Conservation (phyloP, 2,888 invertebrate species). For the Hemistola chrysoprasaria region DNA sequence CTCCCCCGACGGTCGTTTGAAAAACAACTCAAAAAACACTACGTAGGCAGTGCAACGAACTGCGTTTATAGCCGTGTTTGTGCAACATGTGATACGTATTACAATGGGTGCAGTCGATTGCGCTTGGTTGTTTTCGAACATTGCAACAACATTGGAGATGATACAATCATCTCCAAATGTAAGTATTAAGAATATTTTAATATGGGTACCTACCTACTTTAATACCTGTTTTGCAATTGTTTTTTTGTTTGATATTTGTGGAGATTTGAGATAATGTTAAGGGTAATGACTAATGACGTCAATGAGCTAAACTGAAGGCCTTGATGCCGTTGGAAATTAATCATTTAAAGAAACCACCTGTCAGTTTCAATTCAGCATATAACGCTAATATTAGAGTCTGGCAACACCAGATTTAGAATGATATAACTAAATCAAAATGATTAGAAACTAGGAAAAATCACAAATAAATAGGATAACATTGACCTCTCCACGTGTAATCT, state of each 20-base stretch:
- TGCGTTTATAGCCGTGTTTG: constrained; percentile 28
- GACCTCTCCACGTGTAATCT: no score
- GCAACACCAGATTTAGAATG: no score
- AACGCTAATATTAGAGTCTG: no score
- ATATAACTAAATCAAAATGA: no score
- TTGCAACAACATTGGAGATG: constrained; percentile 45
- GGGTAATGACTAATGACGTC: no score
- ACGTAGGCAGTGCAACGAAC: constrained; percentile 34
- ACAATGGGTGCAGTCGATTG: constrained; percentile 53
- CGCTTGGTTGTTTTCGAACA: constrained; percentile 50
- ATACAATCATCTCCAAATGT: constrained; percentile 43
- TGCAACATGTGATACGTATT: constrained; percentile 25
- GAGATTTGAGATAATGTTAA: no score
- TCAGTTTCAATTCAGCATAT: no score
- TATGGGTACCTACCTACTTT: constrained; percentile 12
- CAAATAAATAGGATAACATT: no score
- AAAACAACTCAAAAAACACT: constrained; percentile 22
- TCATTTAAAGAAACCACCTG: no score
- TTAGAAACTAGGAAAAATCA: no score
- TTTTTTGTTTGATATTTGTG: neutral
- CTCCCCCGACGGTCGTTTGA: constrained; percentile 2
- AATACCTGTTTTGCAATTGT: neutral
- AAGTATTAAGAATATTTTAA: constrained; percentile 40
- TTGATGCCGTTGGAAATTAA: no score
- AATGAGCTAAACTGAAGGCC: no score